These are phyloP conservation scores for Dasypus novemcinctus DNA, from an alignment of 2,113 vertebrate genomes.

Conservation along the genomic window DNA sequence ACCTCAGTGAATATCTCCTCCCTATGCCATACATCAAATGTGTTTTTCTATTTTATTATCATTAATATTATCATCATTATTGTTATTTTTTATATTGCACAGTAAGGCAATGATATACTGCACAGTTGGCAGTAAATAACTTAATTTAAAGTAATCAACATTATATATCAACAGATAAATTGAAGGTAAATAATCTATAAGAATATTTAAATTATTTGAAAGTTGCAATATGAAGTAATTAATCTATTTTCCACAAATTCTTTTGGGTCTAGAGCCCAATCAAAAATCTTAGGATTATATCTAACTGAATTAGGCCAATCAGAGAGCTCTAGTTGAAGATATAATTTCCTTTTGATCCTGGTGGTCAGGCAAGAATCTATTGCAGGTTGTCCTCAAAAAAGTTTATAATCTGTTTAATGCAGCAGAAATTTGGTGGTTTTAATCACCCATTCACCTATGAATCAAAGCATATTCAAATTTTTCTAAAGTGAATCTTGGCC, in stretches of 20 bases:
- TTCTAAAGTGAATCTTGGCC: neutral
- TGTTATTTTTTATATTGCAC: neutral
- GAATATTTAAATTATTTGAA: neutral
- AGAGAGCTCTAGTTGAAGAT: neutral
- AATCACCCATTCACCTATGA: neutral
- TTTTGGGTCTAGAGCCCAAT: neutral
- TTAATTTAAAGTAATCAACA: neutral
- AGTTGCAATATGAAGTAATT: neutral
- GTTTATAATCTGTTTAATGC: neutral
- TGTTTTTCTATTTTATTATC: neutral
- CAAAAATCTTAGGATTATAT: neutral
- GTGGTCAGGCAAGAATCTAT: neutral
- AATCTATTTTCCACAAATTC: neutral
- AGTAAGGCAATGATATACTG: neutral
- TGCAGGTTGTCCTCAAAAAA: neutral
- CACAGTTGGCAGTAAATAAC: neutral
- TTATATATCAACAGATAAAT: neutral
- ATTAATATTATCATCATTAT: neutral
- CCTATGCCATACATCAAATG: neutral
- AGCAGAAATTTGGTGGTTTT: neutral
- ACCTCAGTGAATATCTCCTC: neutral
- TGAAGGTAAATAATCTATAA: neutral
- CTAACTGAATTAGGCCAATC: neutral
- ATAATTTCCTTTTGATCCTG: neutral
- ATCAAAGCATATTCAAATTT: neutral